Evolutionary conservation across 2,113 vertebrate species (phyloP), one percentile per base, ranked within the genome.

Genomic region (Symphodus melops): DNA sequence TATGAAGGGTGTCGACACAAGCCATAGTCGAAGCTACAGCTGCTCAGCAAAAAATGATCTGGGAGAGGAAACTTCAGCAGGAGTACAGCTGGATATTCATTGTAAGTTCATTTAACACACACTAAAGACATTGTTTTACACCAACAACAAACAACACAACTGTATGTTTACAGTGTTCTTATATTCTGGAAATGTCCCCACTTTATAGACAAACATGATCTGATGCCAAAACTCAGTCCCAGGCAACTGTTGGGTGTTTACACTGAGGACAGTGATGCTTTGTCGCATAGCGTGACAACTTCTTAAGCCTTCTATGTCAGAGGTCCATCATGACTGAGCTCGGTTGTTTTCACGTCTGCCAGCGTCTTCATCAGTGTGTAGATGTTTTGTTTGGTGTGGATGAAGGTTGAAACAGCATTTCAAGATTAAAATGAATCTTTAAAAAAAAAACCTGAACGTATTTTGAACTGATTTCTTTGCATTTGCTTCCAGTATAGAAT

Each of bases 31-130:
- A 4, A 48, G 64, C 63, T 92, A 89, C 77, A 76, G 49, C 73
- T 93, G 92, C 39, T 46, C 57, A 28, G 86, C 89, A 9, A 73
- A 28, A 61, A 92, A 88, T 41, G 42, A 71, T 11, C 72, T 82
- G 36, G 89, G 90, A 48, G 79, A 68, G 19, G 74, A 77, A 23
- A 48, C 12, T 1, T 88, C 90, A 16, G 39, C 58, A 19, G 11
- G 16, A 8, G 11, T 86, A 54, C 77, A 71, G 9, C 62, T 92
- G 81, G 88, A 91, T 49, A 12, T 92, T 54, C 74, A 91, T 48
- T 90, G 91, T 92, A 67, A 89, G 91, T 87, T 68, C 5, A 19
- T 48, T 55, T 16, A n/a, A n/a, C 33, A 68, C 33, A 68, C 69
- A 72, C 37, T 52, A n/a, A 75, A 55, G 25, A 69, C 64, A 51